Evolutionary conservation across 2,888 invertebrate genomes (phyloP), one percentile per base, ranked within the genome.

Genomic region (Drosophila macrospina): DNA sequence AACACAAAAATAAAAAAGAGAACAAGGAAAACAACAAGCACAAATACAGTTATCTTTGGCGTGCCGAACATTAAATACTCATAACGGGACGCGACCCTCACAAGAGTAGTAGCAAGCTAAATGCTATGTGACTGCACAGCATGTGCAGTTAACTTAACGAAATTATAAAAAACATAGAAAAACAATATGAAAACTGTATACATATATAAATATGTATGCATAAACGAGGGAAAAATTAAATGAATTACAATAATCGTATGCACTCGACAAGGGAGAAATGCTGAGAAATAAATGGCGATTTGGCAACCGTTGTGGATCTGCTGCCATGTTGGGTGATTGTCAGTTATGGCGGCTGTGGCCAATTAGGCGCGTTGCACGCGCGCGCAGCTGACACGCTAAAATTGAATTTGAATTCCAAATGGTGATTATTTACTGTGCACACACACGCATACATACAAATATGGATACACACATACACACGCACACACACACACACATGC

Each of bases 391-490:
- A 64, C 56, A 51, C 42, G 20, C 47, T 41, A 45, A 86, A 85
- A 82, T 82, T 82, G 71, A 82, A 84, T 87, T 85, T 77, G 66
- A 77, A 81, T 84, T 81, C 71, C 52, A 70, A 85, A 82, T 85
- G 73, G 56, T 57, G 78, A 81, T 77, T 76, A 78, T 83, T 86
- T 84, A 75, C 76, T 78, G 54, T 48, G 48, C 73, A 51, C 61
- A 51, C 57, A 63, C 15, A 28, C 55, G 44, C 44, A 24, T 16
- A 26, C 30, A 64, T 6, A 44, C 11, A 13, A 28, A 65, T 51
- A 48, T 54, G 37, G 36, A 50, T 48, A 5, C 36, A 51, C 37
- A 36, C 32, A 48, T 16, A 15, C 13, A 61, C 56, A 36, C 28
- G 52, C 47, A 56, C 37, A 7, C 48, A 52, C 13, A 45, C 57